A percentile compares a stretch with the other conserved stretches of the same genome.
Conservation (phyloP, 2,797 vertebrate genomes). For the Emydoidea blandingii region DNA sequence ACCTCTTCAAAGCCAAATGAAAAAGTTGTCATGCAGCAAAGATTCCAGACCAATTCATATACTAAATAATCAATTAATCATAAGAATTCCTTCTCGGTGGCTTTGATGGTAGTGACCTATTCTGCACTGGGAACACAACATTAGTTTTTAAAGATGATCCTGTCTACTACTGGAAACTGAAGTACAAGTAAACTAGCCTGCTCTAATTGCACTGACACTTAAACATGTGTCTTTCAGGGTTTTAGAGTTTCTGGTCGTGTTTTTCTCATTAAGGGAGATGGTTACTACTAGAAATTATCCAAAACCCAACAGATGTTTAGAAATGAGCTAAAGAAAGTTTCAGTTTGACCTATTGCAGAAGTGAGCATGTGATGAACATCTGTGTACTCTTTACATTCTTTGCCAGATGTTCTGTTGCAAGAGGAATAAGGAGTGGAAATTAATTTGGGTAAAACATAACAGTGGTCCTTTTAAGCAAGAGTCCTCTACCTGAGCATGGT, state of each 20-base stretch:
- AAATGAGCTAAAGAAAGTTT: neutral
- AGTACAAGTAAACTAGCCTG: neutral
- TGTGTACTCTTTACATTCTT: neutral
- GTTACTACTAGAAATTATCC: neutral
- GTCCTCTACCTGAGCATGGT: neutral
- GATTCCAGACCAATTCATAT: neutral
- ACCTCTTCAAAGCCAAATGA: neutral
- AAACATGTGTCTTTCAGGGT: neutral
- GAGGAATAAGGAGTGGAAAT: neutral
- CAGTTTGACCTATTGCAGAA: neutral
- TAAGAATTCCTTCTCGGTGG: neutral
- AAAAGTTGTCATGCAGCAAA: neutral
- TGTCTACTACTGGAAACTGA: neutral
- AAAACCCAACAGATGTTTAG: slow-evolving; percentile 6
- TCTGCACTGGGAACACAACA: accelerated
- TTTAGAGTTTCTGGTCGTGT: neutral
- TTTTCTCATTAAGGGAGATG: slow-evolving; percentile 11
- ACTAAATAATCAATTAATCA: neutral
- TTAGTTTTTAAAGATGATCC: slow-evolving; percentile 21
- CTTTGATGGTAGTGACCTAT: slow-evolving; percentile 5
- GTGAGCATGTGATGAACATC: neutral
- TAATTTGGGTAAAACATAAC: neutral
- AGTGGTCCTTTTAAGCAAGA: neutral
- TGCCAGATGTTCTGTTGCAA: neutral
- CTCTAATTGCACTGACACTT: neutral